Conservation (phyloP, 1,140 invertebrate genomes). For the Drosophila orena region DNA sequence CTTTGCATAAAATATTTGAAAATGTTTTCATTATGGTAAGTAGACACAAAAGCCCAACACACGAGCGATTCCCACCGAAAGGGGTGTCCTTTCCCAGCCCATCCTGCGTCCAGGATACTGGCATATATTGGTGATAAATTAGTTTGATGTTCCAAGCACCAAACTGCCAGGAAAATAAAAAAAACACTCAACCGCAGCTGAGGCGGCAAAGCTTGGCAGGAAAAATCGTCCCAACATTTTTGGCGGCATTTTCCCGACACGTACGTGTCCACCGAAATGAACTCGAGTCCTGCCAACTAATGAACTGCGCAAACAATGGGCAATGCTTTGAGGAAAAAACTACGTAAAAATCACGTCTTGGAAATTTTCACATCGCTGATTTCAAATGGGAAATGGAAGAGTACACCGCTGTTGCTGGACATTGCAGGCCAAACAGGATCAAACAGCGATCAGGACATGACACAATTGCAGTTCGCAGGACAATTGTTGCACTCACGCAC, state of each 20-base stretch:
- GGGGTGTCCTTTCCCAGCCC: slow-evolving; percentile 52
- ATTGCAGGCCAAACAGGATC: slow-evolving; percentile 19
- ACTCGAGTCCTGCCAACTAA: slow-evolving; percentile 53
- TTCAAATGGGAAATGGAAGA: slow-evolving; percentile 44
- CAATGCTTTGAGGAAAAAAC: slow-evolving; percentile 23
- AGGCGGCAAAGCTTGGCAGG: slow-evolving; percentile 56
- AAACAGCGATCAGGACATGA: slow-evolving; percentile 54
- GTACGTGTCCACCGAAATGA: slow-evolving; percentile 62
- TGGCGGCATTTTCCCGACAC: slow-evolving; percentile 52
- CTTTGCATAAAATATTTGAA: slow-evolving; percentile 84
- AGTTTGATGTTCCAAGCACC: slow-evolving; percentile 70
- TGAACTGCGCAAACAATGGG: slow-evolving; percentile 73
- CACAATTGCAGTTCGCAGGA: slow-evolving; percentile 67
- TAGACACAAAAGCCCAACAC: slow-evolving; percentile 72
- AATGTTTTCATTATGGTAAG: slow-evolving; percentile 83
- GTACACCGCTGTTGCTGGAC: slow-evolving; percentile 19
- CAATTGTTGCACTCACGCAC: slow-evolving; percentile 73
- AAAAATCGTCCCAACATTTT: slow-evolving; percentile 35
- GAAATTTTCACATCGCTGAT: slow-evolving; percentile 76
- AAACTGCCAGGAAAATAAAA: slow-evolving; percentile 12
- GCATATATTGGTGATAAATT: slow-evolving; percentile 82
- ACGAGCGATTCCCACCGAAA: slow-evolving; percentile 58
- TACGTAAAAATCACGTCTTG: slow-evolving; percentile 59
- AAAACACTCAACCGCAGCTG: slow-evolving; percentile 64
- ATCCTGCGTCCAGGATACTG: slow-evolving; percentile 30